A percentile compares a stretch with the other conserved stretches of the same genome.
These are phyloP conservation scores for Caiman crocodilus DNA, from an alignment of 2,797 vertebrate species.

Conservation along the genomic window DNA sequence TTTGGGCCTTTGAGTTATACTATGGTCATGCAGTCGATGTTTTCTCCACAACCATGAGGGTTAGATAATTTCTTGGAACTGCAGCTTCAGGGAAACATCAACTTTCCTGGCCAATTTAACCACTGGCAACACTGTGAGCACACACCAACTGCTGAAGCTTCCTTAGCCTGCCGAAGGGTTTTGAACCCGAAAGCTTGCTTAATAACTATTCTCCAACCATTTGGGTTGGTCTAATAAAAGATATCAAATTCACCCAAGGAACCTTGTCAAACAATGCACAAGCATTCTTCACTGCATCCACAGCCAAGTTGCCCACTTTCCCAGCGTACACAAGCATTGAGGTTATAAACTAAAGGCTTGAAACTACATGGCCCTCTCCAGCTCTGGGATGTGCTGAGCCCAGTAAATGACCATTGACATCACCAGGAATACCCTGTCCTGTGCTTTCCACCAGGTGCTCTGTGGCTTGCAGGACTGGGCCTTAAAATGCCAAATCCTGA, in stretches of 20 bases:
- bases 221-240: too few species aligned
- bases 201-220: too few species aligned
- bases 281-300: conserved; percentile 34
- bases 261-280: conserved; percentile 31
- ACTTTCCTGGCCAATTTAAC: conserved; percentile 54
- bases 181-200: too few species aligned
- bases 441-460: background rate
- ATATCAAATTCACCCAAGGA: too few species aligned
- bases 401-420: background rate
- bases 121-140: conserved; percentile 40
- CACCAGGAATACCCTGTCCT: background rate
- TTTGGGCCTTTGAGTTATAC: conserved; percentile 29
- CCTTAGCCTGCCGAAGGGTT: background rate
- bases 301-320: conserved; percentile 31
- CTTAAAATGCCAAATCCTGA: background rate
- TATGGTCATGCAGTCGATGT: conserved; percentile 65
- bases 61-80: conserved; percentile 46
- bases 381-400: background rate
- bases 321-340: background rate
- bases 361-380: background rate
- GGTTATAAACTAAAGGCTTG: conserved; percentile 30
- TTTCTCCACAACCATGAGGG: conserved; percentile 12
- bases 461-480: background rate
- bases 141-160: conserved; percentile 58
- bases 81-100: conserved; percentile 13